Evolutionary conservation across 2,888 invertebrate species (phyloP).

Genomic region (Taenaris catops): DNA sequence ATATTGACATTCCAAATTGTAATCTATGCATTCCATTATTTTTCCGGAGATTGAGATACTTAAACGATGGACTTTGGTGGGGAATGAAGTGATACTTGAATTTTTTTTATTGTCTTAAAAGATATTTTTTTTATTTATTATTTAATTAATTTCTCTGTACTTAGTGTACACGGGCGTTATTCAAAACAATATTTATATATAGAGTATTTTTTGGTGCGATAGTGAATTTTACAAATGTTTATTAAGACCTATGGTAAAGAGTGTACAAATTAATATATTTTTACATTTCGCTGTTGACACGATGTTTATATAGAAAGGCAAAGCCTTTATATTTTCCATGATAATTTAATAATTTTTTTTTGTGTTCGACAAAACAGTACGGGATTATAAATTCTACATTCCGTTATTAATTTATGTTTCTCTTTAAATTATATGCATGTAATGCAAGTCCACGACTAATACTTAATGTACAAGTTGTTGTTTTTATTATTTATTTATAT

Average conservation of each 20-base stretch:
- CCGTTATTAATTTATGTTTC: slow-evolving; percentile 62
- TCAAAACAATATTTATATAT: slow-evolving; percentile 52
- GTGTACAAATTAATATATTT: slow-evolving; percentile 80
- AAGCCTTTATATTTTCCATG: slow-evolving; percentile 70
- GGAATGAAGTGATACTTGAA: slow-evolving; percentile 61
- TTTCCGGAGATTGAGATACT: slow-evolving; percentile 36
- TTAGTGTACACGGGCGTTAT: slow-evolving; percentile 58
- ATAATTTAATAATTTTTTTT: slow-evolving; percentile 67
- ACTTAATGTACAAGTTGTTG: slow-evolving; percentile 46
- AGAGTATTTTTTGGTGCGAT: slow-evolving; percentile 78
- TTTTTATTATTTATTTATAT: slow-evolving; percentile 35
- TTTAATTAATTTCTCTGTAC: slow-evolving; percentile 52
- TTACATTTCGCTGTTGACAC: slow-evolving; percentile 75
- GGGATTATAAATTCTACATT: slow-evolving; percentile 77
- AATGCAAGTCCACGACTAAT: slow-evolving; percentile 77
- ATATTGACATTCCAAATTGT: slow-evolving; percentile 37
- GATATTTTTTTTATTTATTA: slow-evolving; percentile 47
- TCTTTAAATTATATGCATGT: slow-evolving; percentile 56
- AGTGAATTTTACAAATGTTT: slow-evolving; percentile 77
- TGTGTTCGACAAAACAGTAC: slow-evolving; percentile 69
- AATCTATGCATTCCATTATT: slow-evolving; percentile 46
- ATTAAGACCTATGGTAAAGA: slow-evolving; percentile 59
- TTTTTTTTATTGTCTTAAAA: slow-evolving; percentile 41
- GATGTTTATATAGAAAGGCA: slow-evolving; percentile 57
- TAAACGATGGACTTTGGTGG: slow-evolving; percentile 58